Evolutionary conservation across 2,113 vertebrate species (phyloP), one percentile per base, ranked within the genome.

Genomic region (Oreochromis spilurus): DNA sequence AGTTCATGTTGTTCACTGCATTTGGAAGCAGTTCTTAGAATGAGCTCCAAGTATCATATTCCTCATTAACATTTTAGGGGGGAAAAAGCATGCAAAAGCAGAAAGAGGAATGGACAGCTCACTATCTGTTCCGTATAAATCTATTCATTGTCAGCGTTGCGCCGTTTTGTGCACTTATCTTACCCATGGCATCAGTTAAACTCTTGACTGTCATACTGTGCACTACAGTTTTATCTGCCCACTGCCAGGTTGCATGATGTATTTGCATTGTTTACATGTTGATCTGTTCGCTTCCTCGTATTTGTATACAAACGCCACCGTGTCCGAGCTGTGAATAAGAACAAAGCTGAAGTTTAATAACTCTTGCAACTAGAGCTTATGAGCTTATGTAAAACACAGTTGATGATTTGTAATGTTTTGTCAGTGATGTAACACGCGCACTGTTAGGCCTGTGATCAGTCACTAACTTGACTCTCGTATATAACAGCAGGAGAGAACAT

Each of bases 391-490:
- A 88, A 92, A 89, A 62, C 84, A 38, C 58, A 52, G 21, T 50
- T 83, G 82, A 90, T 82, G 16, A 57, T 83, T 89, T 84, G 50
- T 72, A 79, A 80, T 83, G 36, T 75, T 90, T 84, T 83, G 83
- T 79, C 50, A 83, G 83, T 86, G 83, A 88, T 90, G 84, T 87
- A 89, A 89, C 26, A 87, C 70, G 83, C 88, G 85, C 88, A 82
- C 83, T 81, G n/a, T 85, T 75, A 7, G 45, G 79, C 79, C 60
- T 6, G 10, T 79, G 72, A 84, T 89, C 79, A 88, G 80, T 81
- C 86, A 89, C 48, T 70, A 89, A 81, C 83, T 55, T 57, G 78
- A 80, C 82, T 84, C 58, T 40, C 40, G 12, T 81, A 50, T 34
- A 26, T 50, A 62, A 14, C 67, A 54, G 65, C 17, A 70, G 88